Base-by-base conservation (phyloP, 2,888 invertebrate genomes). In the Cheilosia pagana region DNA sequence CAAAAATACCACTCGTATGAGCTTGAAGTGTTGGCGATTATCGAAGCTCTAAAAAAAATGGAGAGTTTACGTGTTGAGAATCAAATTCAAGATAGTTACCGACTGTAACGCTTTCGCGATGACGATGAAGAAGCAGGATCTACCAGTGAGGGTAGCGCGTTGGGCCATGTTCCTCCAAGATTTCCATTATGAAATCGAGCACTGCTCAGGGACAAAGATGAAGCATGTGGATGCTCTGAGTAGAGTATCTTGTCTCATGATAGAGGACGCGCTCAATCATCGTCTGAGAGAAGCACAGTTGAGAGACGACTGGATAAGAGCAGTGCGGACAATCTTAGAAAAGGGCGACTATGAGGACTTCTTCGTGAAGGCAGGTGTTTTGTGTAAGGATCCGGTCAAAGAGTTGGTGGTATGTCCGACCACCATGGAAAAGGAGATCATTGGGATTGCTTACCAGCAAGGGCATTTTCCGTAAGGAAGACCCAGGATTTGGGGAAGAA, bases 321-420 rank as follows among this genome's bases (percentile, higher is more conserved):
- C 74, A 12, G 67, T 86, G 12, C 14, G 53, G 2, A 87, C 52
- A 21, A 67, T 83, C 12, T 70, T 75, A 8, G 74, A 78, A 45
- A 74, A 52, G 2, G 21, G 39, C 2, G 55, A 50, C 3, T 85
- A 86, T 31, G 85, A 81, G 14, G 86, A 86, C 21, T 86, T 50
- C 39, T 78, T 45, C 25, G 7, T 71, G 10, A 70, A 71, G 14
- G 28, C 75, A 21, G 72, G 62, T 14, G 43, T 86, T 4, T 19
- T 86, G 3, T 74, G 70, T 50, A 81, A 82, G 16, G 45, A 55
- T 39, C 50, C 48, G 12, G 62, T 39, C 10, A 53, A 72, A 39
- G 43, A 81, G 0, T 12, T 88, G 1, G 72, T 90, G 4, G 89
- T 90, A 0, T 87, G 91, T 21, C 91, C 92, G 0, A 88, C 86